A percentile compares a stretch with the other conserved stretches of the same genome.
phyloP scores from a whole-genome alignment of 2,797 vertebrate genomes.

The Phrynocephalus forsythii region DNA sequence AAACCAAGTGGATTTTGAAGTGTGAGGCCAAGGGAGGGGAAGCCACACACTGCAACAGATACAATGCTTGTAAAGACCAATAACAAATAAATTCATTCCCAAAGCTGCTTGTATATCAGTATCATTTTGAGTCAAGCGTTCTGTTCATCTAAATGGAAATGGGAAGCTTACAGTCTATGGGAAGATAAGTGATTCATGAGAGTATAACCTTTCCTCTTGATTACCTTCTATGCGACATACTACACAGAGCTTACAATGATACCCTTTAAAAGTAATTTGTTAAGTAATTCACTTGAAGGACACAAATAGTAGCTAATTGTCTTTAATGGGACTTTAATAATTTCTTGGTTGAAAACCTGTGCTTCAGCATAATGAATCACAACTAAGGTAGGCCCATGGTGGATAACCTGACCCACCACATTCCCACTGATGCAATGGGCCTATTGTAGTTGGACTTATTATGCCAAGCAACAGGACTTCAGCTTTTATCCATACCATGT shows the following conservation, averaged over 20 bases:
- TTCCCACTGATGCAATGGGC: too few species aligned
- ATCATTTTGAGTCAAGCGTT: slow-evolving; percentile 26
- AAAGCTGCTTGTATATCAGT: slow-evolving; percentile 2
- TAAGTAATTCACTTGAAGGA: neutral
- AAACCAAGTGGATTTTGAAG: neutral
- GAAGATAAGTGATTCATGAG: neutral
- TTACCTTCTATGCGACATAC: too few species aligned
- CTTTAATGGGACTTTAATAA: neutral
- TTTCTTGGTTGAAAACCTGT: too few species aligned
- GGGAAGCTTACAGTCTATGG: neutral
- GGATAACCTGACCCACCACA: too few species aligned
- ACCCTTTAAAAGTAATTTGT: neutral
- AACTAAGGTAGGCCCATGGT: too few species aligned
- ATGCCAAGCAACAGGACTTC: too few species aligned
- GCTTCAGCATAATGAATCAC: too few species aligned
- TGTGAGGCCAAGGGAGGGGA: neutral
- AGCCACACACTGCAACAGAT: neutral
- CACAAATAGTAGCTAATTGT: neutral
- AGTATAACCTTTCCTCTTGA: too few species aligned
- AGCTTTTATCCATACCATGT: too few species aligned
- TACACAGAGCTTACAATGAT: too few species aligned
- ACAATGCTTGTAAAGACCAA: neutral
- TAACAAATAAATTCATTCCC: neutral
- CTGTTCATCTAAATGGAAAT: slow-evolving; percentile 19
- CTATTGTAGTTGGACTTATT: too few species aligned